Conservation (phyloP, 1,140 invertebrate species). For the Araneus ventricosus region DNA sequence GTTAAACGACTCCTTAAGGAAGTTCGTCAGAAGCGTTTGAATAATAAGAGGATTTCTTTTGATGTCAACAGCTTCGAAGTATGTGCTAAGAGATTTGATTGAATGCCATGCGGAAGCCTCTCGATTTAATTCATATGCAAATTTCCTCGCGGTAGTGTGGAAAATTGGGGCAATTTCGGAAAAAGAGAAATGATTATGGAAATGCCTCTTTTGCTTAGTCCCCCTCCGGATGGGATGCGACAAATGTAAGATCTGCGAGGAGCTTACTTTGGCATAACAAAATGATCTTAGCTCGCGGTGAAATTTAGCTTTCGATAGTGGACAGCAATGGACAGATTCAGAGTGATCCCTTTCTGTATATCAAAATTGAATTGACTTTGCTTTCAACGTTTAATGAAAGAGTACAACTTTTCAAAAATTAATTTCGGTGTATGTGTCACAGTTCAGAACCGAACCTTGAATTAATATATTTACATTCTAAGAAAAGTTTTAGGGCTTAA, state of each 20-base stretch:
- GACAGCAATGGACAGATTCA: no score
- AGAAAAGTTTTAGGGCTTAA: no score
- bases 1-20: conserved; percentile 43
- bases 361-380: no score
- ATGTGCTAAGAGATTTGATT: conserved; percentile 38
- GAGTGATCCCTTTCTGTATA: no score
- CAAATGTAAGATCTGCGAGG: neutral
- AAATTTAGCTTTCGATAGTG: no score
- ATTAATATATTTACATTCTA: no score
- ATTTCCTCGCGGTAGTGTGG: conserved; percentile 14
- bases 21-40: conserved; percentile 2
- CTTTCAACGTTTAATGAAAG: no score
- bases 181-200: conserved; percentile 36
- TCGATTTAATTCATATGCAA: conserved; percentile 58
- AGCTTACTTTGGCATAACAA: neutral
- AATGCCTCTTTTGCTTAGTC: neutral
- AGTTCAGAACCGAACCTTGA: no score
- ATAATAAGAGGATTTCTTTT: conserved; percentile 14
- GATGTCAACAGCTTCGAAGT: conserved; percentile 29
- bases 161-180: neutral
- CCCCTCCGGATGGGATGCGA: neutral
- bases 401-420: no score
- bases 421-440: no score
- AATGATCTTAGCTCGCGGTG: neutral
- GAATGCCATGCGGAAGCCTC: neutral